These are phyloP conservation scores for Limosa lapponica DNA, from an alignment of 2,797 vertebrate species.

Conservation along the genomic window DNA sequence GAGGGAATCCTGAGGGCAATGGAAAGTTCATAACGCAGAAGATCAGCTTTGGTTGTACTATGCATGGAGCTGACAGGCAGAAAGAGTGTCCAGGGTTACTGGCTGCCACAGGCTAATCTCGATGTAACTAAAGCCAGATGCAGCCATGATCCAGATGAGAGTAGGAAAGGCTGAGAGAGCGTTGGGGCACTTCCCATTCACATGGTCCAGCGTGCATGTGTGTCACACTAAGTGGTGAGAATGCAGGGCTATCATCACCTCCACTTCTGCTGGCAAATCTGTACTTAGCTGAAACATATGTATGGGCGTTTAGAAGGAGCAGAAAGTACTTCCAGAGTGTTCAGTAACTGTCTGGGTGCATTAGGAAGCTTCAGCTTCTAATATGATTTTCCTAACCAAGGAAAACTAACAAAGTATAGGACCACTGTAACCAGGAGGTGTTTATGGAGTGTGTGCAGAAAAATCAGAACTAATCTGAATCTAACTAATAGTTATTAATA, in stretches of 20 bases:
- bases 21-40: background rate
- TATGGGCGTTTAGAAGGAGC: background rate
- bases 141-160: background rate
- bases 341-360: background rate
- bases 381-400: background rate
- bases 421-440: background rate
- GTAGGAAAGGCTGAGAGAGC: background rate
- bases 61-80: background rate
- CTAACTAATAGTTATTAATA: background rate
- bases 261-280: background rate
- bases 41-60: background rate
- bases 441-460: background rate
- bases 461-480: background rate
- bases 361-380: background rate
- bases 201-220: accelerated
- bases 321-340: background rate
- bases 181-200: accelerated
- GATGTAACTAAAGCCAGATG: background rate
- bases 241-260: background rate
- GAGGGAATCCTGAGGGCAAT: background rate
- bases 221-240: background rate
- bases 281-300: background rate
- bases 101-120: background rate
- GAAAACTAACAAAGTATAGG: too few species aligned
- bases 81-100: background rate